phyloP scores from a whole-genome alignment of 2,888 invertebrate genomes.

The Candidula unifasciata region DNA sequence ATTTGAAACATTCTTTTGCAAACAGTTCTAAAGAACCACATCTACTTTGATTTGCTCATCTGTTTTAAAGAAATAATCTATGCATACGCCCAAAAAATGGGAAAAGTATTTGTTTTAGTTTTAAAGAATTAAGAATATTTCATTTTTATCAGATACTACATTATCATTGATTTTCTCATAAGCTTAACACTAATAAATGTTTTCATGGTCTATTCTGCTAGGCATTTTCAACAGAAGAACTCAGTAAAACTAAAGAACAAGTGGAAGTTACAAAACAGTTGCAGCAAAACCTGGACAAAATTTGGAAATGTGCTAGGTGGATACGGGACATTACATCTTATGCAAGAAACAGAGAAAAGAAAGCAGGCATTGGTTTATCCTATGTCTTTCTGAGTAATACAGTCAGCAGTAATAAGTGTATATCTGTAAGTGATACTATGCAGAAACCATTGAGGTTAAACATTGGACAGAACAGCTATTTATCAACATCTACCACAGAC shows the following conservation, averaged over 20 bases:
- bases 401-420: not conserved
- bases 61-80: too few relatives aligned
- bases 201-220: constrained; percentile 61
- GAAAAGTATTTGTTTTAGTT: too few relatives aligned
- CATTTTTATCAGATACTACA: not conserved
- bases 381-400: constrained; percentile 58
- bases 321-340: constrained; percentile 95
- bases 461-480: constrained; percentile 55
- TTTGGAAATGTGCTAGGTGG: constrained; percentile 97
- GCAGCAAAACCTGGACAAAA: constrained; percentile 89
- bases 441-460: not conserved
- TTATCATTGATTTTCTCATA: not conserved
- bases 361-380: constrained; percentile 76
- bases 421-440: not conserved
- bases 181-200: not conserved
- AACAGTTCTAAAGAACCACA: too few relatives aligned
- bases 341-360: constrained; percentile 86
- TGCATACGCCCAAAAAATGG: too few relatives aligned
- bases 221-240: constrained; percentile 93
- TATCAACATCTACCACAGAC: constrained; percentile 50
- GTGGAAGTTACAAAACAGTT: constrained; percentile 89
- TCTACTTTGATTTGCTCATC: too few relatives aligned
- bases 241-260: constrained; percentile 90
- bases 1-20: too few relatives aligned
- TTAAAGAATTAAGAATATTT: not conserved